Conservation (phyloP, 2,113 vertebrate genomes). For the Prochilodus magdalenae region DNA sequence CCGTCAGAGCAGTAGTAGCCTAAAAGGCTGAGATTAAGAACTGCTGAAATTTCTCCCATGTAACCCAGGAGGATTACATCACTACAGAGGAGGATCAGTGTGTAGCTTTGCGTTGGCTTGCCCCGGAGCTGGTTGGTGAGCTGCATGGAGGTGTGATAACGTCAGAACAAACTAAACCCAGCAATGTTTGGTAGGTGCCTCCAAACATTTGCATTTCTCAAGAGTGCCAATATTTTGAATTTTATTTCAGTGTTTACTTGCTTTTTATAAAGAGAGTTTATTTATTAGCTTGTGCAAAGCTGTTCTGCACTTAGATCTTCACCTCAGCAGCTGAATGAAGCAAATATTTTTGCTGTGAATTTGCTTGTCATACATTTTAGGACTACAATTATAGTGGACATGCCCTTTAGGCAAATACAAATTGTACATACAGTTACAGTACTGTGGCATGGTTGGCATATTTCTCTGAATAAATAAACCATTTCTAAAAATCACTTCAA, state of each 20-base stretch:
- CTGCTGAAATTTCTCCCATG: neutral
- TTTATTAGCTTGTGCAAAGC: neutral
- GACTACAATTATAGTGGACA: neutral
- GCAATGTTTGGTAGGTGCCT: slow-evolving; percentile 92
- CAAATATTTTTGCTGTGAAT: neutral
- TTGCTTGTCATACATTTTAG: neutral
- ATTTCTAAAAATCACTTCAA: neutral
- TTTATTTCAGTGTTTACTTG: too few species aligned
- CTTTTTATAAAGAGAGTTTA: neutral
- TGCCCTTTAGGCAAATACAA: neutral
- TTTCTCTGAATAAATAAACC: neutral
- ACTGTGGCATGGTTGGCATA: neutral
- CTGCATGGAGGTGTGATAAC: slow-evolving; percentile 90
- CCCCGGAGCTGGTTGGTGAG: slow-evolving; percentile 92
- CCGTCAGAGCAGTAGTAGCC: neutral
- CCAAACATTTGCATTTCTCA: neutral
- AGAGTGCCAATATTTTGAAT: neutral
- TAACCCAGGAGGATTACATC: slow-evolving; percentile 94
- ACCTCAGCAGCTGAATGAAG: neutral
- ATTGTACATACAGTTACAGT: neutral
- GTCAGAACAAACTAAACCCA: slow-evolving; percentile 90
- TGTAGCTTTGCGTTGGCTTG: slow-evolving; percentile 92
- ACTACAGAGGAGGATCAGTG: slow-evolving; percentile 90
- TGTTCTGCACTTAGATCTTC: neutral
- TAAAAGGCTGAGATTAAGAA: neutral